These are phyloP conservation scores for Drosophila picticornis DNA, from an alignment of 2,888 invertebrate species.

Conservation along the genomic window DNA sequence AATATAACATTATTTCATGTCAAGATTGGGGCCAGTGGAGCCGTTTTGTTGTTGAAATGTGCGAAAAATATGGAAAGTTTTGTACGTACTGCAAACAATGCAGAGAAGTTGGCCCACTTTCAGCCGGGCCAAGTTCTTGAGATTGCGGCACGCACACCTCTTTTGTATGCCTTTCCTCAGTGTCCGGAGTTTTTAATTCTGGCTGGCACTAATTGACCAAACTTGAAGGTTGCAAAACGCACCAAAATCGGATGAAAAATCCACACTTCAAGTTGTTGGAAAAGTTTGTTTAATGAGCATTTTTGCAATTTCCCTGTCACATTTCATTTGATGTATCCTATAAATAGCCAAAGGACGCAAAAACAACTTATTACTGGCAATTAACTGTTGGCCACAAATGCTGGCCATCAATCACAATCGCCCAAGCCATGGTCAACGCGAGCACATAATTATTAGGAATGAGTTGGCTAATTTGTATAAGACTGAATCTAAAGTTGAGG, in stretches of 20 bases:
- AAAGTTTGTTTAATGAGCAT: neutral
- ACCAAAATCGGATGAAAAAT: slow-evolving; percentile 16
- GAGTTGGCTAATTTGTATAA: neutral
- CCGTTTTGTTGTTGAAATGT: slow-evolving; percentile 65
- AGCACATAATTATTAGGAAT: slow-evolving; percentile 29
- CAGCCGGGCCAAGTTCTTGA: slow-evolving; percentile 49
- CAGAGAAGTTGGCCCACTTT: slow-evolving; percentile 66
- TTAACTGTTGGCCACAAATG: slow-evolving; percentile 55
- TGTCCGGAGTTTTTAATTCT: slow-evolving; percentile 48
- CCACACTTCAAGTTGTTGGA: slow-evolving; percentile 4
- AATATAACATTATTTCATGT: slow-evolving; percentile 75
- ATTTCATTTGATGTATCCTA: slow-evolving; percentile 31
- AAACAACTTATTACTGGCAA: slow-evolving; percentile 30
- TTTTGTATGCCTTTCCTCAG: slow-evolving; percentile 3
- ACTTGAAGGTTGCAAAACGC: slow-evolving; percentile 61
- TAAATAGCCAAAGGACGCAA: slow-evolving; percentile 35
- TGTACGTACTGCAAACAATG: slow-evolving; percentile 59
- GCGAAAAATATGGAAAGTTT: slow-evolving; percentile 55
- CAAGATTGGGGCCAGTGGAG: slow-evolving; percentile 67
- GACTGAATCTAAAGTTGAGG: neutral
- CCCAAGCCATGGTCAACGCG: neutral
- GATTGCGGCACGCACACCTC: slow-evolving; percentile 62
- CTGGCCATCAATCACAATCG: slow-evolving; percentile 63
- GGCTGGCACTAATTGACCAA: slow-evolving; percentile 44
- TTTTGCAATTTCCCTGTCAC: slow-evolving; percentile 18